Evolutionary conservation across 30 jellyfish, hydroid and myxozoan genomes (phyloP), one percentile per base, ranked within the genome.

Genomic region (Hydra vulgaris): DNA sequence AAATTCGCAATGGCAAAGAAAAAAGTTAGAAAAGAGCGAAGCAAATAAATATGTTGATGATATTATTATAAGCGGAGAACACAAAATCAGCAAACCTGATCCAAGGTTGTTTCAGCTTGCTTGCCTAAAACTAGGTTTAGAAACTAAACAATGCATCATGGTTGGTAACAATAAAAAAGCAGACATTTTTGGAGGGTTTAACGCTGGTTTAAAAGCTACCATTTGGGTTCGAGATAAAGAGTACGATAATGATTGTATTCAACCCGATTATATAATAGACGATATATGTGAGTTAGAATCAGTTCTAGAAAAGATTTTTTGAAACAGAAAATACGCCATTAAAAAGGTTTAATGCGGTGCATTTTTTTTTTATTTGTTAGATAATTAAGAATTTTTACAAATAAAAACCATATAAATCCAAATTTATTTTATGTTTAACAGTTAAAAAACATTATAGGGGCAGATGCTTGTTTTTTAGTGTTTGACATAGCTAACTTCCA

Each of bases 201-300:
- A 75, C 25, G 55, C 83, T 25, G 83, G 83, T 22, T 75, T 75
- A 7, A 75, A 75, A 53, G 69, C 71, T 18, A 75, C 83, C 16
- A 73, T 75, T 22, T 75, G 53, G 25, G 25, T 75, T 15, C 24
- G 72, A n/a, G 53, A 71, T 71, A 17, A 66, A 0, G 23, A 54
- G 17, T 17, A 75, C 22, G 83, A 52, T 20, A 17, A 17, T 24
- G n/a, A 27, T 23, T n/a, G 24, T 12, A 54, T 25, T 25, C 25
- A 75, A 12, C 61, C 61, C 61, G 61, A 40, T 12, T 40, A 40
- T 40, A 40, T 40, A 40, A 40, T 40, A 40, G 12, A 40, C 61
- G 61, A 40, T 40, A 40, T 40, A 40, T 40, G 61, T 40, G 61
- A 40, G 12, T 12, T 40, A 12, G 12, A 40, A 12, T 5, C 61